Percentiles rank a stretch among this genome's conserved stretches.
Conservation (phyloP, 2,113 vertebrate species). For the Ginglymostoma cirratum region DNA sequence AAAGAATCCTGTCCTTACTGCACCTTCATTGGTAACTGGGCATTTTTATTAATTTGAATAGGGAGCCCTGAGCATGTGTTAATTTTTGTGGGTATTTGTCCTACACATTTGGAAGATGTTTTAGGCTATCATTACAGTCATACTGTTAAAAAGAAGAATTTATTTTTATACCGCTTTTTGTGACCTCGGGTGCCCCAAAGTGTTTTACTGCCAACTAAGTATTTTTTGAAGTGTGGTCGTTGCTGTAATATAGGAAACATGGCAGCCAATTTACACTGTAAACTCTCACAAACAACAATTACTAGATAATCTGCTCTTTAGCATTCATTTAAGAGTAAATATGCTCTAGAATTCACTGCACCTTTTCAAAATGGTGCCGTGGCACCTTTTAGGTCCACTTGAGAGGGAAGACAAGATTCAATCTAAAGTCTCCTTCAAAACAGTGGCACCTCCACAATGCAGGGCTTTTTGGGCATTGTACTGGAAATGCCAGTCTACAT, state of each 20-base stretch:
- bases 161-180: background rate
- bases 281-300: too few species aligned
- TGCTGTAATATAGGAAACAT: too few species aligned
- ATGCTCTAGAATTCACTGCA: too few species aligned
- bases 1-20: background rate
- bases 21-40: background rate
- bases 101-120: background rate
- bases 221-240: too few species aligned
- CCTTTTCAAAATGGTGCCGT: too few species aligned
- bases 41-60: background rate
- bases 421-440: background rate
- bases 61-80: background rate
- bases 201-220: background rate
- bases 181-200: background rate
- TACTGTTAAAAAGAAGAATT: background rate
- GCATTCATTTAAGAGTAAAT: too few species aligned
- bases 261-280: too few species aligned
- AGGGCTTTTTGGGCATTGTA: background rate
- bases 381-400: background rate
- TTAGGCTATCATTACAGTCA: background rate
- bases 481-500: background rate
- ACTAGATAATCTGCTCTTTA: too few species aligned
- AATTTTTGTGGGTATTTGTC: background rate
- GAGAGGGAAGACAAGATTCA: background rate
- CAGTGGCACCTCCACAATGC: background rate